These are phyloP conservation scores for Branchipolynoe longqiensis DNA, from an alignment of 2,888 invertebrate genomes.

Conservation along the genomic window DNA sequence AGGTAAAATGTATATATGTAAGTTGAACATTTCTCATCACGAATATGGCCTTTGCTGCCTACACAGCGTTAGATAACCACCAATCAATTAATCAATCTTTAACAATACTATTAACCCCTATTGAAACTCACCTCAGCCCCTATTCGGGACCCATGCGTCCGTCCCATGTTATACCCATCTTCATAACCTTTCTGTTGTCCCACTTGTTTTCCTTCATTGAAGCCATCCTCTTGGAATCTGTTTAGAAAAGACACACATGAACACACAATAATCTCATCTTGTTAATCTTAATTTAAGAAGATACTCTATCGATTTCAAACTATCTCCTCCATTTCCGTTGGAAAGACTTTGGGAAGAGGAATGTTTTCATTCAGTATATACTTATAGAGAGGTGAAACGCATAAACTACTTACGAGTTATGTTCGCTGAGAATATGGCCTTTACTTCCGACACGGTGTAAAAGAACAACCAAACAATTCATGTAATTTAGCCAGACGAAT, in stretches of 20 bases:
- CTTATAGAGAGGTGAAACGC: neutral
- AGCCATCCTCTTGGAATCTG: conserved; percentile 7
- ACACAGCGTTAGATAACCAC: too few species aligned
- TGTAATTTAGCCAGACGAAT: too few species aligned
- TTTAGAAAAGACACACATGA: neutral
- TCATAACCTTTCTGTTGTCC: neutral
- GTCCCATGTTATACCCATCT: neutral
- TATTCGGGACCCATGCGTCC: neutral
- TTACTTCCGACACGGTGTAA: too few species aligned
- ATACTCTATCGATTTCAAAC: neutral
- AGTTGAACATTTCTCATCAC: too few species aligned
- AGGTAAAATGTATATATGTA: too few species aligned
- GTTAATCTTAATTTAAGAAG: neutral
- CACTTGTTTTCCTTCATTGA: neutral
- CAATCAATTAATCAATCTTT: too few species aligned
- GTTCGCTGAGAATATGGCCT: too few species aligned
- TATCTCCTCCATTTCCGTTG: neutral
- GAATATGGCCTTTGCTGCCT: too few species aligned
- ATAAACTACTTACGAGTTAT: neutral
- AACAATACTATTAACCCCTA: neutral
- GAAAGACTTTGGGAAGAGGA: neutral
- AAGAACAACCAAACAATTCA: too few species aligned
- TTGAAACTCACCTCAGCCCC: conserved; percentile 3
- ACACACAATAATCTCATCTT: neutral
- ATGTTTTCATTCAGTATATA: neutral